Evolutionary conservation across 2,797 vertebrate genomes (phyloP).

Genomic region (Falco rusticolus): DNA sequence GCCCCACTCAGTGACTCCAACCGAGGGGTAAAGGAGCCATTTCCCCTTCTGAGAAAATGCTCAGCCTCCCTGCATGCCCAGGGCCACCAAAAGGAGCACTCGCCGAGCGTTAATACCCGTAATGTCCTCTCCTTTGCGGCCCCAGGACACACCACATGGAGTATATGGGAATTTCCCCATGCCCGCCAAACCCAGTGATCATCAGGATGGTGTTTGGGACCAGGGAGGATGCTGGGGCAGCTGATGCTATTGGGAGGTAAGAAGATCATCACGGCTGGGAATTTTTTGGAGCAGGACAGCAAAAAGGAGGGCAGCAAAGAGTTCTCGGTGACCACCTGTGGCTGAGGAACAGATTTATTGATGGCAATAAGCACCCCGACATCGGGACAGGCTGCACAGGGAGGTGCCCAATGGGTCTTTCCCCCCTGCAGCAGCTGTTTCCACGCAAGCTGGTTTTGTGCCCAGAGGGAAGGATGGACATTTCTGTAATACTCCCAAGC

Average conservation of each 20-base stretch:
- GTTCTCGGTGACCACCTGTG: no score
- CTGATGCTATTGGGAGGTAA: not conserved
- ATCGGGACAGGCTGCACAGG: not conserved
- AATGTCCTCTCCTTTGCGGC: not conserved
- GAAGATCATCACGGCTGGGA: not conserved
- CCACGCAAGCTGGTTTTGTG: no score
- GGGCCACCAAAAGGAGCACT: not conserved
- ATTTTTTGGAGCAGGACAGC: not conserved
- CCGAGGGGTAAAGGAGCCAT: not conserved
- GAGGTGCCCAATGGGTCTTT: not conserved
- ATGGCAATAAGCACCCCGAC: not conserved
- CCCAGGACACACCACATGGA: fast-evolving
- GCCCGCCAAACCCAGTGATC: not conserved
- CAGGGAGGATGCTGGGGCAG: not conserved
- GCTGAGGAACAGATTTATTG: not conserved
- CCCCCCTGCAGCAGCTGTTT: not conserved
- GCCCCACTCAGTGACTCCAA: not conserved
- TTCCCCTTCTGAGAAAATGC: not conserved
- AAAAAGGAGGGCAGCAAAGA: not conserved
- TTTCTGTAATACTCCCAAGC: no score
- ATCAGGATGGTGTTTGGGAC: fast-evolving
- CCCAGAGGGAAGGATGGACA: not conserved
- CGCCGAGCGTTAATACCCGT: fast-evolving
- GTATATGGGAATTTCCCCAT: fast-evolving
- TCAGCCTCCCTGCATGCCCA: not conserved